Evolutionary conservation across 2,113 vertebrate species (phyloP).

Genomic region (Crotalus viridis): DNA sequence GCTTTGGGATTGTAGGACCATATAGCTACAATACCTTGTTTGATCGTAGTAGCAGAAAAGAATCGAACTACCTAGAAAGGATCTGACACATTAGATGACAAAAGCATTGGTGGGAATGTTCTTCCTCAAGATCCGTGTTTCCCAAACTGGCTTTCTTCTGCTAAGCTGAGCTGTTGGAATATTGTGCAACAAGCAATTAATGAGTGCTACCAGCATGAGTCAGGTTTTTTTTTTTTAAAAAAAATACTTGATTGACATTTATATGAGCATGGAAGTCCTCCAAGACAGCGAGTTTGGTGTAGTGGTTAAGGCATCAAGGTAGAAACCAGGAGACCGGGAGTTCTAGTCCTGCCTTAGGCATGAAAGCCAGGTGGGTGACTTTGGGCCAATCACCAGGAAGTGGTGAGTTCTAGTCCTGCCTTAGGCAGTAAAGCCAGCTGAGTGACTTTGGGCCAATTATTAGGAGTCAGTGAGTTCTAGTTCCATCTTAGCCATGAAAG

Average conservation of each 20-base stretch:
- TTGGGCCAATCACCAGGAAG: not conserved
- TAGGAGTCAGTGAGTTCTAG: not conserved
- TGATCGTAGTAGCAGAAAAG: not conserved
- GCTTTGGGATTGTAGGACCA: not conserved
- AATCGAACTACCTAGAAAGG: too few species aligned
- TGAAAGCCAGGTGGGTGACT: not conserved
- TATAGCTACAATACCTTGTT: not conserved
- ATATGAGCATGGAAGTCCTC: too few species aligned
- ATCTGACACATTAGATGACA: too few species aligned
- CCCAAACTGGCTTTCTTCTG: not conserved
- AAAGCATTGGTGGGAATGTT: not conserved
- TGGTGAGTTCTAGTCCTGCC: not conserved
- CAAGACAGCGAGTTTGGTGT: not conserved
- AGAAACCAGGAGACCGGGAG: not conserved
- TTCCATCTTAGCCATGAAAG: accelerated
- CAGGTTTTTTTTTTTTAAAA: not conserved
- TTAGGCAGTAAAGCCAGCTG: not conserved
- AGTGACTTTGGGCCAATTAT: not conserved
- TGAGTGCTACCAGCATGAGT: not conserved
- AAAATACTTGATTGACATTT: not conserved
- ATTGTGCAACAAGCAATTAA: not conserved
- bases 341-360: not conserved
- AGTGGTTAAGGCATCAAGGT: too few species aligned
- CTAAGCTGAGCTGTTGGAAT: not conserved
- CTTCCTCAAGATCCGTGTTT: not conserved